Evolutionary conservation across 2,113 vertebrate genomes (phyloP).

Genomic region (Heptranchias perlo): DNA sequence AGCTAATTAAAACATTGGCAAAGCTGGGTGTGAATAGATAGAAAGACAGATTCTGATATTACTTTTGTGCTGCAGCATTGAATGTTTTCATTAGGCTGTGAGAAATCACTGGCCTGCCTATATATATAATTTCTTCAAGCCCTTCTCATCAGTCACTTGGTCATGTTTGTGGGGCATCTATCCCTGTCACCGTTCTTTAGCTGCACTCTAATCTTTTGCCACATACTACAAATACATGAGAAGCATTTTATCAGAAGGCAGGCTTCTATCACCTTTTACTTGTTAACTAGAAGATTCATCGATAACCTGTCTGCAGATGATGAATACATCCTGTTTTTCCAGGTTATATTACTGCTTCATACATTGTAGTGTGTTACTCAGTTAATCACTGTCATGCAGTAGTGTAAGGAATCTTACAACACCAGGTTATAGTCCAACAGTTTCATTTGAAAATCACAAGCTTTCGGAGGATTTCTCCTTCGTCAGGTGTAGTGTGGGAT

Average conservation of each 20-base stretch:
- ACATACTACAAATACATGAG: not conserved
- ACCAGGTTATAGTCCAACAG: too few species aligned
- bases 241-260: too few species aligned
- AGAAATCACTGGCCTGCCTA: not conserved
- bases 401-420: too few species aligned
- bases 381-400: not conserved
- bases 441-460: too few species aligned
- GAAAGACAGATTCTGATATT: not conserved
- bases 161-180: not conserved
- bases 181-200: not conserved
- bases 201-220: not conserved
- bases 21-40: not conserved
- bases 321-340: not conserved
- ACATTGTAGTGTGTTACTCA: not conserved
- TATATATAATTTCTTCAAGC: not conserved
- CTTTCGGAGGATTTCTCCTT: too few species aligned
- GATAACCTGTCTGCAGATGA: not conserved
- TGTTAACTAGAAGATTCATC: not conserved
- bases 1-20: not conserved
- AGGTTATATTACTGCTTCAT: not conserved
- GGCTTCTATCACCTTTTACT: not conserved
- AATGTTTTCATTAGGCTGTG: not conserved
- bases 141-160: not conserved
- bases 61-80: not conserved
- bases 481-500: too few species aligned